Base-by-base conservation (phyloP, 2,888 invertebrate genomes). In the Operophtera brumata region DNA sequence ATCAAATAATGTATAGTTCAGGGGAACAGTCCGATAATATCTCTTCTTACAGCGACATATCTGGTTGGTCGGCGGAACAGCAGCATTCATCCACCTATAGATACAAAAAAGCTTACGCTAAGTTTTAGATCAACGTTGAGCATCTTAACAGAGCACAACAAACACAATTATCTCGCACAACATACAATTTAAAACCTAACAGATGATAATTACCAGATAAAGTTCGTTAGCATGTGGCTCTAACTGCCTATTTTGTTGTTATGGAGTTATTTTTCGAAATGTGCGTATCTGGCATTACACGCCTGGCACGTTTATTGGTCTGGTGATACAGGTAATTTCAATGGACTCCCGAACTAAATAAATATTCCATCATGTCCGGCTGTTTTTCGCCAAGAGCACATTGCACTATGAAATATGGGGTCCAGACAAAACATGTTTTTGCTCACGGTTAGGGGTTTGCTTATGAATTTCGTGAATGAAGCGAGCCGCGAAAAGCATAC, bases 201-300 rank as follows among this genome's bases (percentile, higher is more conserved):
- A 60, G 53, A 62, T 62, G 54, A 60, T 64, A 64, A 64, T 64
- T 62, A 57, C 44, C 49, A 56, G 50, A 49, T 55, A 32, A 57
- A 59, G 64, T 62, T 62, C 62, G 60, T 64, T 59, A 60, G 49
- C 64, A 53, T 56, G 56, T 32, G 41, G 55, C 49, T 49, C 43
- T 13, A 37, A 53, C 46, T 52, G 53, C 53, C 42, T 28, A 37
- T 35, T 39, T 47, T 39, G 43, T 34, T 47, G 47, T 20, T 39
- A 49, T 20, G 39, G 35, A 44, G 20, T 35, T 40, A 20, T 37
- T 10, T 13, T 2, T 30, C 14, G 20, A 47, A 30, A 20, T 35
- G 36, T 36, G 37, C 37, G 20, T 43, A 37, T 2, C 7, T 30
- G 7, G 30, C 30, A 9, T 30, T 30, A 9, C 9, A 7, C 7